Conservation (phyloP, 2,888 invertebrate species). For the Vanessa cardui region DNA sequence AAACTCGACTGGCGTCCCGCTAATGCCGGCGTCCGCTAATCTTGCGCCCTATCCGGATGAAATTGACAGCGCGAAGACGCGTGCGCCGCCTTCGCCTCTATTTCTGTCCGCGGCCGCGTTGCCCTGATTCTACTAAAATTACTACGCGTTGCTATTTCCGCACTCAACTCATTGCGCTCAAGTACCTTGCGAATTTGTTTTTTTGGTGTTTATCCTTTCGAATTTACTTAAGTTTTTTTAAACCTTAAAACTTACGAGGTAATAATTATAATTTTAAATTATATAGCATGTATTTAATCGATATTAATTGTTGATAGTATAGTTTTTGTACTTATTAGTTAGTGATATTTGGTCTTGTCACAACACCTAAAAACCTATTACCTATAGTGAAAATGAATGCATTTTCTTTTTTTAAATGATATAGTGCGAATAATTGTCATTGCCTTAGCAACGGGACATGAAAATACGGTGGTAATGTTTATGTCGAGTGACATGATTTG, state of each 20-base stretch:
- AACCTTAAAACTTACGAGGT: neutral
- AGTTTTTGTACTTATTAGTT: neutral
- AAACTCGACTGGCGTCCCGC: conserved; percentile 37
- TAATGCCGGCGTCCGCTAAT: conserved; percentile 57
- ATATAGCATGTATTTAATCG: neutral
- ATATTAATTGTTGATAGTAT: neutral
- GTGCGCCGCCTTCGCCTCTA: conserved; percentile 70
- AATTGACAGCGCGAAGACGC: conserved; percentile 77
- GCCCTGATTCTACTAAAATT: conserved; percentile 83
- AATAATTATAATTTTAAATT: neutral
- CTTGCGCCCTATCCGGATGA: conserved; percentile 78
- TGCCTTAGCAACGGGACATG: conserved; percentile 44
- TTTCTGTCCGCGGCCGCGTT: conserved; percentile 80
- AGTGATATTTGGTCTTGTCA: neutral
- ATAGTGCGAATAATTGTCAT: conserved; percentile 14
- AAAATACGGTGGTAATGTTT: conserved; percentile 14
- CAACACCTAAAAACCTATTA: no score
- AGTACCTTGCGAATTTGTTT: conserved; percentile 59
- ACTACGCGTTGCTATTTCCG: conserved; percentile 80
- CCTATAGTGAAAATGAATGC: neutral
- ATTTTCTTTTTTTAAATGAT: neutral
- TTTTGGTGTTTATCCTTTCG: conserved; percentile 26
- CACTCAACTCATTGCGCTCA: conserved; percentile 68
- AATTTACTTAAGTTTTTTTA: neutral
- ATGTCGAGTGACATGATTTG: conserved; percentile 13